A percentile compares a stretch with the other conserved stretches of the same genome.
Conservation (phyloP, 2,888 invertebrate genomes). For the Exephanes ischioxanthus region DNA sequence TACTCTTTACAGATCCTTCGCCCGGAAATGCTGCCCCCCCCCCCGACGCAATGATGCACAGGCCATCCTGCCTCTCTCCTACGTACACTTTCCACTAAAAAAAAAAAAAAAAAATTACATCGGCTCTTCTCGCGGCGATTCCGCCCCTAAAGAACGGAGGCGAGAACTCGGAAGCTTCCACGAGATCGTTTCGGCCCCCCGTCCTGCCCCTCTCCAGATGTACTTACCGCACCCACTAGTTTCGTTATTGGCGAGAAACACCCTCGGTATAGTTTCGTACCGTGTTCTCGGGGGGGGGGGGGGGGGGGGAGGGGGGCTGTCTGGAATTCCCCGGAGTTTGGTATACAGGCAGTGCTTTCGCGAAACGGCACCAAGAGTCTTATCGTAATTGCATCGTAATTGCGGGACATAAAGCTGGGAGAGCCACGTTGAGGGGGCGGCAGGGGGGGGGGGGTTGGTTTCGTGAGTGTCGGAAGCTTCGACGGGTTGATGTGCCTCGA, state of each 20-base stretch:
- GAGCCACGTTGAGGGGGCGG: not conserved
- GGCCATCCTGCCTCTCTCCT: not conserved
- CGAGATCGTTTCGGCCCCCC: conserved; percentile 59
- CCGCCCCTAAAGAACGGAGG: not conserved
- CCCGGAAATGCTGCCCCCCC: not conserved
- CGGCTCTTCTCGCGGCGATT: conserved; percentile 25
- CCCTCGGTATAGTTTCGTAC: conserved; percentile 4
- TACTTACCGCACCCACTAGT: conserved; percentile 17
- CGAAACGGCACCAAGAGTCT: conserved; percentile 66
- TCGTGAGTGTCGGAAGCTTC: conserved; percentile 1
- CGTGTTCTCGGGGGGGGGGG: not conserved
- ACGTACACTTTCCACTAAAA: not conserved
- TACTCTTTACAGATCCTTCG: not conserved
- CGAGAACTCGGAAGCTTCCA: conserved; percentile 38
- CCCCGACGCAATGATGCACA: not conserved
- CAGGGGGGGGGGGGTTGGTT: not conserved
- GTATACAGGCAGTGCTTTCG: conserved; percentile 44
- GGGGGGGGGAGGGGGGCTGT: not conserved
- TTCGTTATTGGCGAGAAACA: conserved; percentile 35
- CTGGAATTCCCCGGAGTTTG: conserved; percentile 51
- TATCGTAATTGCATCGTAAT: conserved; percentile 75
- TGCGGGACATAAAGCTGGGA: conserved; percentile 67
- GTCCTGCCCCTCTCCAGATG: conserved; percentile 14
- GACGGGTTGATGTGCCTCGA: conserved; percentile 35
- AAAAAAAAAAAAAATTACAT: conserved; percentile 18